phyloP scores from a whole-genome alignment of 2,888 invertebrate genomes.

The Tuta absoluta region DNA sequence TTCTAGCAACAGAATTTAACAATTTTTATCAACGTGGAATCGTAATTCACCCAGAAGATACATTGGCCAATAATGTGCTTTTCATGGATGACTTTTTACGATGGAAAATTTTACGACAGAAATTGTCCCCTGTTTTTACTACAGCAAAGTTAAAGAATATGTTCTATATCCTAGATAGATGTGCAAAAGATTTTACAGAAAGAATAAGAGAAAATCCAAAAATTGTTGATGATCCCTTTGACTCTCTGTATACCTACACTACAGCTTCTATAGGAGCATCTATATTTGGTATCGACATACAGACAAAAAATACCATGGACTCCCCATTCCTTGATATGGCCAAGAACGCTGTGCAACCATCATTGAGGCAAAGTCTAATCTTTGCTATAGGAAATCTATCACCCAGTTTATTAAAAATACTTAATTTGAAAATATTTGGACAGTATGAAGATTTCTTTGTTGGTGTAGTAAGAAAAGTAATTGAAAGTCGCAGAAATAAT shows the following conservation, averaged over 20 bases:
- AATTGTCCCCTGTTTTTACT: conserved; percentile 65
- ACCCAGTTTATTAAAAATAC: conserved; percentile 47
- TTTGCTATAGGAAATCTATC: conserved; percentile 41
- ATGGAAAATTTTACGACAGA: conserved; percentile 66
- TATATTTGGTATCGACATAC: conserved; percentile 68
- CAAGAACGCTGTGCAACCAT: conserved; percentile 46
- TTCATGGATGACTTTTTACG: conserved; percentile 53
- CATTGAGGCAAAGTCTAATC: conserved; percentile 40
- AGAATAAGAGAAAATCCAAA: conserved; percentile 45
- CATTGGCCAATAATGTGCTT: conserved; percentile 56
- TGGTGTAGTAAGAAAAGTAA: conserved; percentile 53
- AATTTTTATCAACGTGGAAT: conserved; percentile 59
- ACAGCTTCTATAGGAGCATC: conserved; percentile 61
- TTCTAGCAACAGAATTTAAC: conserved; percentile 56
- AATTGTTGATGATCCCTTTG: conserved; percentile 46
- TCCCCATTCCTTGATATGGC: conserved; percentile 60
- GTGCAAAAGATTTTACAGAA: conserved; percentile 55
- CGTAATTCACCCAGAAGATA: conserved; percentile 49
- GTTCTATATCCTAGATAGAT: conserved; percentile 60
- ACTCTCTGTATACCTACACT: conserved; percentile 54
- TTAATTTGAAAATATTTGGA: conserved; percentile 54
- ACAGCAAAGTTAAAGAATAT: conserved; percentile 63
- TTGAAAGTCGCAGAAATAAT: conserved; percentile 46
- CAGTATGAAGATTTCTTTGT: conserved; percentile 59
- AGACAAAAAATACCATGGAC: conserved; percentile 56